Percentiles rank a stretch among this genome's conserved stretches.
These are phyloP conservation scores for Carterocephalus palaemon DNA, from an alignment of 2,888 invertebrate species.

Conservation along the genomic window DNA sequence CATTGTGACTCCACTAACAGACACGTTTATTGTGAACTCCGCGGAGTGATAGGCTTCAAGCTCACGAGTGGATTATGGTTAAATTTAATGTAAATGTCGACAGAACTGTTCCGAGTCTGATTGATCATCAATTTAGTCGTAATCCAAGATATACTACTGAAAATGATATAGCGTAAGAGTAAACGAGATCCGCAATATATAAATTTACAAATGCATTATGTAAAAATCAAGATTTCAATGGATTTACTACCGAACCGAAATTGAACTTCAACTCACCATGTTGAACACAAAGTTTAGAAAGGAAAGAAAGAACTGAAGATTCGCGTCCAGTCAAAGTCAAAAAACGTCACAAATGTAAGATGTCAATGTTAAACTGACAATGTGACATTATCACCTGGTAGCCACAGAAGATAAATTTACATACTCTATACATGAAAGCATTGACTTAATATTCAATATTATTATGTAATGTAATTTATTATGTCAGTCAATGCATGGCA, in stretches of 20 bases:
- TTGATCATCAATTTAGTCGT: background rate
- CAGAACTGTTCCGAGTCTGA: background rate
- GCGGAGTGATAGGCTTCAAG: no score
- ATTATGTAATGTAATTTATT: no score
- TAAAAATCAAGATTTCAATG: constrained; percentile 43
- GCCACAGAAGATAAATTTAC: no score
- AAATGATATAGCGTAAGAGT: background rate
- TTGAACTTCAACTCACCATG: constrained; percentile 64
- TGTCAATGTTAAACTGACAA: constrained; percentile 25
- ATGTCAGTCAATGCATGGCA: no score
- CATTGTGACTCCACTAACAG: no score
- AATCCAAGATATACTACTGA: background rate
- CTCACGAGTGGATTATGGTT: no score
- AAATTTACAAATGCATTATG: background rate
- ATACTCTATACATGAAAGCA: no score
- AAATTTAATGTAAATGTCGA: no score
- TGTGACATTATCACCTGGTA: no score
- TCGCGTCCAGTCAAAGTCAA: constrained; percentile 8
- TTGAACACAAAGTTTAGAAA: constrained; percentile 59
- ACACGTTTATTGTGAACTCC: no score
- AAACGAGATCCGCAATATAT: background rate
- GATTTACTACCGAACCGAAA: constrained; percentile 51
- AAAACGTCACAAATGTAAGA: constrained; percentile 2
- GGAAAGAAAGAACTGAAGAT: constrained; percentile 49
- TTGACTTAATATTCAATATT: no score